A percentile compares a stretch with the other conserved stretches of the same genome.
Evolutionary conservation across 2,888 invertebrate genomes (phyloP).

Genomic region (Rotaria sp.): DNA sequence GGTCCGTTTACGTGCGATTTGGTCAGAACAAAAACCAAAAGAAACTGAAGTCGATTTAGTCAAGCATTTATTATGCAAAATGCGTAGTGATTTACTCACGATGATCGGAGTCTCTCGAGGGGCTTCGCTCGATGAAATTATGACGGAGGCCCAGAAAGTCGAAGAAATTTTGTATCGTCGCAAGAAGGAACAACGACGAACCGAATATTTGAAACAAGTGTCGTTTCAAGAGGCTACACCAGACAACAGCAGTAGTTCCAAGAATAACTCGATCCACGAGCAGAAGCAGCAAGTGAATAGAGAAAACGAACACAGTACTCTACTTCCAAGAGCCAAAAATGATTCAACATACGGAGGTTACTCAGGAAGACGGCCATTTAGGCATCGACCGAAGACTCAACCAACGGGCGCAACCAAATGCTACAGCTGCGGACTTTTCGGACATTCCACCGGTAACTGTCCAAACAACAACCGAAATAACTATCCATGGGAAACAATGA

Average conservation of each 20-base stretch:
- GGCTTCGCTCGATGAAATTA: neutral
- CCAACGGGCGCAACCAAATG: no score
- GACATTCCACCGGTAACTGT: neutral
- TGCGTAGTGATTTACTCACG: neutral
- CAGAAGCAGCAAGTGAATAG: accelerated
- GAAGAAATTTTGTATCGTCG: neutral
- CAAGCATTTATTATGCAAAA: neutral
- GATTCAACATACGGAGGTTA: no score
- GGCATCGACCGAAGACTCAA: no score
- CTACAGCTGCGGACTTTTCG: no score
- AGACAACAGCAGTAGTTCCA: neutral
- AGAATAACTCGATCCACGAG: neutral
- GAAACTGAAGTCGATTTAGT: neutral
- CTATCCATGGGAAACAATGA: neutral
- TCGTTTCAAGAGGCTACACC: neutral
- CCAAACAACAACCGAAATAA: neutral
- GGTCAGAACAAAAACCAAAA: neutral
- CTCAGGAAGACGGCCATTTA: no score
- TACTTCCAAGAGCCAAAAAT: no score
- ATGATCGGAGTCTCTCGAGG: neutral
- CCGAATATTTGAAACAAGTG: neutral
- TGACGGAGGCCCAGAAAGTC: neutral
- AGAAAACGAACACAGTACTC: no score
- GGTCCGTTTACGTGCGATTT: neutral
- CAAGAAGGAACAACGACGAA: neutral